Evolutionary conservation across 2,113 vertebrate genomes (phyloP).

Genomic region (Callospermophilus lateralis): DNA sequence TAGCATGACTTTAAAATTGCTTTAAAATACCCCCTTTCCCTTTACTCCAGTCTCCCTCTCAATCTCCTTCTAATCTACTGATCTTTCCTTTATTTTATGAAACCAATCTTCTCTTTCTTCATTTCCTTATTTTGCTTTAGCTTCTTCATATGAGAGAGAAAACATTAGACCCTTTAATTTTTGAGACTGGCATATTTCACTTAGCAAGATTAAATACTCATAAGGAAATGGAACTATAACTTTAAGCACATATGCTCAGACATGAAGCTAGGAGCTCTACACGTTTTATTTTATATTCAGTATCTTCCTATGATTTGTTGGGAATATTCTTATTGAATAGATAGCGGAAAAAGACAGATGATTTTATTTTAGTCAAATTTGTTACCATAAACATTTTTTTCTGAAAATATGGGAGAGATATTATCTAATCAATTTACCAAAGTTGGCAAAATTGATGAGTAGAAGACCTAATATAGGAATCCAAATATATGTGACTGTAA

Average conservation of each 20-base stretch:
- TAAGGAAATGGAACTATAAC: slow-evolving; percentile 9
- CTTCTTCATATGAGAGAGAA: no score
- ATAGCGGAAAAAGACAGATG: background rate
- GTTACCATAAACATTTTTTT: slow-evolving; percentile 49
- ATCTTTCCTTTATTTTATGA: no score
- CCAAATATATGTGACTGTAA: slow-evolving; percentile 9
- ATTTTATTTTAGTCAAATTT: slow-evolving; percentile 25
- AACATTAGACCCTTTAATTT: no score
- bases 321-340: slow-evolving; percentile 8
- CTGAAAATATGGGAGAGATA: slow-evolving; percentile 1
- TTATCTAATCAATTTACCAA: slow-evolving; percentile 21
- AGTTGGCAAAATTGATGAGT: slow-evolving; percentile 15
- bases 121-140: no score
- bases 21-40: no score
- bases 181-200: no score
- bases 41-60: no score
- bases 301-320: background rate
- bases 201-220: background rate
- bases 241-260: background rate
- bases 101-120: no score
- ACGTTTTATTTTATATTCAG: background rate
- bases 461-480: slow-evolving; percentile 12
- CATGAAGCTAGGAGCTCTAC: background rate
- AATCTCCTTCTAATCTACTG: no score
- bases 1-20: no score